A percentile compares a stretch with the other conserved stretches of the same genome.
phyloP scores from a whole-genome alignment of 2,113 vertebrate genomes.

The Orycteropus afer region DNA sequence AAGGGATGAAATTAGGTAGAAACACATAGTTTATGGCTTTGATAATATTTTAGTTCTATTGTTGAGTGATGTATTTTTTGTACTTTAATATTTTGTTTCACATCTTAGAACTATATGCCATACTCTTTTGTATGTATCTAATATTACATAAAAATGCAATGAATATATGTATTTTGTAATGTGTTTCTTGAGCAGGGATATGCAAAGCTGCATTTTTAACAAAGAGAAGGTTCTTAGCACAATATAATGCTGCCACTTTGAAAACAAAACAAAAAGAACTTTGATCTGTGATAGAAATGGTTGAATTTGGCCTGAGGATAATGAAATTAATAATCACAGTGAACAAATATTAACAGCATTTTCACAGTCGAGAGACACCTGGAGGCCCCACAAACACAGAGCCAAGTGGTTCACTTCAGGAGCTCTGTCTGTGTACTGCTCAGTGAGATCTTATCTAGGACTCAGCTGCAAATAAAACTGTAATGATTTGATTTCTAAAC shows the following conservation, averaged over 20 bases:
- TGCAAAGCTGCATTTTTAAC: not conserved
- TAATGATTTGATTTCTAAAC: not conserved
- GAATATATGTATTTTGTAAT: not conserved
- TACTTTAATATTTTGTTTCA: not conserved
- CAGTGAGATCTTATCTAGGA: not conserved
- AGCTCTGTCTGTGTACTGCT: not conserved
- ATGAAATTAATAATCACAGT: not conserved
- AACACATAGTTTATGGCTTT: not conserved
- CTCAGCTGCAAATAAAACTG: not conserved
- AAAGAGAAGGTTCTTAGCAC: not conserved
- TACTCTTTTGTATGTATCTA: not conserved
- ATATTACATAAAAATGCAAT: not conserved
- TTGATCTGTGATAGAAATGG: not conserved
- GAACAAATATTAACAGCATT: not conserved
- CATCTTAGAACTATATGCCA: not conserved
- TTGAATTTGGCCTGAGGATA: not conserved
- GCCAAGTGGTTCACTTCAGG: not conserved
- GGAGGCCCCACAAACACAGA: not conserved
- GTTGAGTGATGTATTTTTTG: not conserved
- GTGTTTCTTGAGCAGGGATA: not conserved
- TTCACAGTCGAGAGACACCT: not conserved
- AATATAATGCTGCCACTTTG: not conserved
- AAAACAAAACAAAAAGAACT: not conserved
- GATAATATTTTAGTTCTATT: not conserved
- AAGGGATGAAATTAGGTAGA: not conserved